Evolutionary conservation across 2,113 vertebrate genomes (phyloP), one percentile per base, ranked within the genome.

Genomic region (Strix uralensis): DNA sequence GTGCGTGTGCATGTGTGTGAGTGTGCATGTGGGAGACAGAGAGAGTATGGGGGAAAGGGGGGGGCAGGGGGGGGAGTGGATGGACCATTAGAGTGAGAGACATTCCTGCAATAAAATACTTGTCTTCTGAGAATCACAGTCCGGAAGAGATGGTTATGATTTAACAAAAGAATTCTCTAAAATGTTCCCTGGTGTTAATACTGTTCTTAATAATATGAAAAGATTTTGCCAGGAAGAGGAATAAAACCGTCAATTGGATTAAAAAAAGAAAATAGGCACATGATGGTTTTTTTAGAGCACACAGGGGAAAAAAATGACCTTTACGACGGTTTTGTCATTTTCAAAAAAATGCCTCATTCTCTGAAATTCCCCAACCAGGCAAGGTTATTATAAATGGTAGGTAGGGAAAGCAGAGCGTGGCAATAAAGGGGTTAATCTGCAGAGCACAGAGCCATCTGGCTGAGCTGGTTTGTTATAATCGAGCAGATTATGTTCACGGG

Each of bases 391-490:
- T 38, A 91, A 89, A 88, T 66, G 67, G 59, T 96, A 96, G 79
- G 94, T 90, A 88, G 66, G 63, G 66, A 91, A 52, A 70, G 85
- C 42, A 47, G 88, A 32, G 83, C 8, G 63, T 88, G 98, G 98
- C 95, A 92, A 96, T 26, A 87, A 98, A 98, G 86, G 98, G 98
- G 98, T 98, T 98, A 98, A 98, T 95, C 90, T 94, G 93, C 97
- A 95, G 97, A 98, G 97, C 97, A 94, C 96, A 86, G 97, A 98
- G 98, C 98, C 98, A 98, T 98, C 98, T 98, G 98, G 98, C 98
- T 97, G 98, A 98, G 98, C 98, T 98, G 98, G 98, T 98, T 98
- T 98, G 97, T 98, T 98, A 98, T 97, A 98, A 98, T 98, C 98
- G 98, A 98, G 98, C 98, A 98, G 98, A 98, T 98, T 98, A 98